These are phyloP conservation scores for Drosophila affinis DNA, from an alignment of 2,888 invertebrate genomes.

Conservation along the genomic window DNA sequence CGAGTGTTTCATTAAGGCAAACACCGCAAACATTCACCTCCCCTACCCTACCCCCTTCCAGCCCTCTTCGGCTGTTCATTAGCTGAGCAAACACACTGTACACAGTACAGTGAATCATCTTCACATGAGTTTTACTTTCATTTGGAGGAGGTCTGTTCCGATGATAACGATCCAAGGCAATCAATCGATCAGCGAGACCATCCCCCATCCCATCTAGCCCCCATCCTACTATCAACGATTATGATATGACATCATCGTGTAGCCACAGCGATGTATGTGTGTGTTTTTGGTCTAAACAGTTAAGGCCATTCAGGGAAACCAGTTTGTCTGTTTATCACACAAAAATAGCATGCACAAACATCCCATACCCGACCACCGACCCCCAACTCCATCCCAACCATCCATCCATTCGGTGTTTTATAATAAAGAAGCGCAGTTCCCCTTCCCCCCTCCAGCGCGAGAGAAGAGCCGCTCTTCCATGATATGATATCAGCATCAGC, in stretches of 20 bases:
- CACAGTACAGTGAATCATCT: slow-evolving; percentile 34
- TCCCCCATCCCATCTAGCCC: too few relatives aligned
- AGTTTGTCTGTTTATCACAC: slow-evolving; percentile 59
- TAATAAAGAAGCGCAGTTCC: neutral
- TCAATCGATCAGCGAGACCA: slow-evolving; percentile 36
- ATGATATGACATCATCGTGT: slow-evolving; percentile 38
- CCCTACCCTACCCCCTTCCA: too few relatives aligned
- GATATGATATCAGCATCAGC: slow-evolving; percentile 42
- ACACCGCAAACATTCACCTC: too few relatives aligned
- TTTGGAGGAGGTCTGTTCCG: slow-evolving; percentile 17
- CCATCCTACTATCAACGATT: neutral
- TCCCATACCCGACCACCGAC: neutral
- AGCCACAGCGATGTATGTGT: slow-evolving; percentile 11
- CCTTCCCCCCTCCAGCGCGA: slow-evolving; percentile 5
- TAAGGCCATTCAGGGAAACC: slow-evolving; percentile 57
- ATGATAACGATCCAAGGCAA: slow-evolving; percentile 36
- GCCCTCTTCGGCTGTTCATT: slow-evolving; percentile 1
- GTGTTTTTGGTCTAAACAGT: slow-evolving; percentile 48
- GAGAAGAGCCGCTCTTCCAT: slow-evolving; percentile 1
- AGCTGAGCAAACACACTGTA: slow-evolving; percentile 7
- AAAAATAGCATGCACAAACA: slow-evolving; percentile 56
- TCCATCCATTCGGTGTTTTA: neutral
- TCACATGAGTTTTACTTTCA: slow-evolving; percentile 34
- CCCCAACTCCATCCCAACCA: slow-evolving; percentile 15
- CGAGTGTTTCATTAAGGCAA: too few relatives aligned